Evolutionary conservation across 2,797 vertebrate species (phyloP), one percentile per base, ranked within the genome.

Genomic region (Limosa lapponica): DNA sequence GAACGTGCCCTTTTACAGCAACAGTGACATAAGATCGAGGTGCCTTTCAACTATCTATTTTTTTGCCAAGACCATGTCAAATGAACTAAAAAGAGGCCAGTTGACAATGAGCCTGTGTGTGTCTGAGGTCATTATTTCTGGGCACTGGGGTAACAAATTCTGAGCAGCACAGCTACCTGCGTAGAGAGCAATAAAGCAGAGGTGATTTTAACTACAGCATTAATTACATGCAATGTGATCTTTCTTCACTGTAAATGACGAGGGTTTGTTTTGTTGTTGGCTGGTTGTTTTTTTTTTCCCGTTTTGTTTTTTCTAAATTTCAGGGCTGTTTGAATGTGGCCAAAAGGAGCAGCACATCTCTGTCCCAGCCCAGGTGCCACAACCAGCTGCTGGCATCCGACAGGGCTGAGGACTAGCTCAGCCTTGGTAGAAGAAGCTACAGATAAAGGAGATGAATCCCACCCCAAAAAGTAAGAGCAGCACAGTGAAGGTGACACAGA

Each of bases 331-430:
- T 79, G n/a, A 58, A 73, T 2, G 10, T 34, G 48, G 19, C 6
- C 32, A 62, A 78, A 77, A 87, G 37, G 52, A 71, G 24, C 34
- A 41, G 52, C 28, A 43, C 8, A 24, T 46, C 11, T 41, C 16
- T 73, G 57, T 57, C 17, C 27, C 52, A 59, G 34, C 19, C 22
- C 2, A 12, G 16, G 20, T 46, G 16, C 12, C 9, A 3, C 3
- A 7, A 44, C 8, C 0, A 0, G 32, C 39, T 75, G 16, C 39
- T 59, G 27, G 8, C 22, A 73, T 17, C 18, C 0, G 0, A 2
- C 17, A 8, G 16, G 17, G 18, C 11, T 77, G 64, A 37, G 28
- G 10, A 65, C 30, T 69, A 72, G 39, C 28, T 87, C 52, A 73
- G 25, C 11, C 12, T 24, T 41, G 7, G 23, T 58, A 34, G 51